A percentile compares a stretch with the other conserved stretches of the same genome.
These are phyloP conservation scores for Percopsis transmontana DNA, from an alignment of 2,113 vertebrate species.

Conservation along the genomic window DNA sequence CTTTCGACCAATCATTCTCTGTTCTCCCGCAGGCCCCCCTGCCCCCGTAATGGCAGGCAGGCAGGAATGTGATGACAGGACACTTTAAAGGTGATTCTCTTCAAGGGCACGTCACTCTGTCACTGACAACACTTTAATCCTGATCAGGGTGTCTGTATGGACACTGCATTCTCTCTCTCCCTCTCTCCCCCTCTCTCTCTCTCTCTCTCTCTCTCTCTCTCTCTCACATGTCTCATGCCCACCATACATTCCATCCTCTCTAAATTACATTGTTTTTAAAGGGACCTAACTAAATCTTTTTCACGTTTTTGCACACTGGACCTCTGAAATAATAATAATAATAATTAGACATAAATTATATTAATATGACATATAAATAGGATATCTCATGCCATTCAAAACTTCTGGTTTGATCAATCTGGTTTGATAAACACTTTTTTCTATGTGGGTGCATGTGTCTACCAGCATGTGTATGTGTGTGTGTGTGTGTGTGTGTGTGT, in stretches of 20 bases:
- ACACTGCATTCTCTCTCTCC: slow-evolving; percentile 7
- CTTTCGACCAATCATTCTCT: slow-evolving; percentile 50
- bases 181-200: slow-evolving; percentile 1
- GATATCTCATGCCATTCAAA: too few species aligned
- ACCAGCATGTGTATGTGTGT: background rate
- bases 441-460: too few species aligned
- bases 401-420: too few species aligned
- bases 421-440: too few species aligned
- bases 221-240: background rate
- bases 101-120: slow-evolving; percentile 75
- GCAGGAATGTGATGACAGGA: slow-evolving; percentile 74
- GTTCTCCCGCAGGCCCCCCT: slow-evolving; percentile 41
- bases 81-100: slow-evolving; percentile 74
- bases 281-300: background rate
- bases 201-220: slow-evolving; percentile 1
- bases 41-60: slow-evolving; percentile 64
- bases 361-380: too few species aligned
- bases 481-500: slow-evolving; percentile 1
- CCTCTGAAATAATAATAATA: background rate
- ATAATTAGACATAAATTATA: too few species aligned
- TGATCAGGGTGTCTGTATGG: slow-evolving; percentile 61
- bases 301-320: background rate
- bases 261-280: background rate
- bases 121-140: slow-evolving; percentile 76
- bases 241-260: background rate